phyloP scores from a whole-genome alignment of 2,888 invertebrate species.

The Drepanosiphum platanoidis region DNA sequence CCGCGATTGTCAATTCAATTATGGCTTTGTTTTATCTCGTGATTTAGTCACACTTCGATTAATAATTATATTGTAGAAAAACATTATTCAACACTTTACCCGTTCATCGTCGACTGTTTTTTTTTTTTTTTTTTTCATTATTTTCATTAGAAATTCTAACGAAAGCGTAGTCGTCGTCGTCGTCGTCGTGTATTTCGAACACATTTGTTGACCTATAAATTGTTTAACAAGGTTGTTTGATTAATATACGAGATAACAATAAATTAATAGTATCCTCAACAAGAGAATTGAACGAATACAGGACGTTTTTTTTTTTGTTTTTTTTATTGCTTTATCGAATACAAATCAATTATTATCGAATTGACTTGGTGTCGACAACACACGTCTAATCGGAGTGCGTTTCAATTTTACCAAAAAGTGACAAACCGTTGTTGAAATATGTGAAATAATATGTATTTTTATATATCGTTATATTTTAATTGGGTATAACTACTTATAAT shows the following conservation, averaged over 20 bases:
- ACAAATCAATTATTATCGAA: neutral
- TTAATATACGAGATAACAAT: neutral
- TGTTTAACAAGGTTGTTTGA: neutral
- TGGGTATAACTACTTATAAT: neutral
- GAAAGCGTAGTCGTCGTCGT: no score
- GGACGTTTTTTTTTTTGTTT: neutral
- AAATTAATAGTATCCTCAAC: neutral
- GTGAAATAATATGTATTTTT: neutral
- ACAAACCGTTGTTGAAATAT: neutral
- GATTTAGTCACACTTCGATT: constrained; percentile 1
- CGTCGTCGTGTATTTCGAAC: no score
- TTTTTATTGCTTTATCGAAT: neutral
- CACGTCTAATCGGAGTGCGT: no score
- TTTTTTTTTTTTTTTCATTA: neutral
- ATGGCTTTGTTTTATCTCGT: neutral
- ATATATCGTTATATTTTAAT: neutral
- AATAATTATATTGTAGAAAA: neutral
- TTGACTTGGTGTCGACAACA: no score
- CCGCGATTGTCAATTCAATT: neutral
- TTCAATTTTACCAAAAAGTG: no score
- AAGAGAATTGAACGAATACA: neutral
- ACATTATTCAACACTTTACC: neutral
- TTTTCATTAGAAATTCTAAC: neutral
- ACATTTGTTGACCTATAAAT: neutral
- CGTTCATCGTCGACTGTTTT: no score